Evolutionary conservation across 2,797 vertebrate genomes (phyloP).

Genomic region (Myripristis murdjan): DNA sequence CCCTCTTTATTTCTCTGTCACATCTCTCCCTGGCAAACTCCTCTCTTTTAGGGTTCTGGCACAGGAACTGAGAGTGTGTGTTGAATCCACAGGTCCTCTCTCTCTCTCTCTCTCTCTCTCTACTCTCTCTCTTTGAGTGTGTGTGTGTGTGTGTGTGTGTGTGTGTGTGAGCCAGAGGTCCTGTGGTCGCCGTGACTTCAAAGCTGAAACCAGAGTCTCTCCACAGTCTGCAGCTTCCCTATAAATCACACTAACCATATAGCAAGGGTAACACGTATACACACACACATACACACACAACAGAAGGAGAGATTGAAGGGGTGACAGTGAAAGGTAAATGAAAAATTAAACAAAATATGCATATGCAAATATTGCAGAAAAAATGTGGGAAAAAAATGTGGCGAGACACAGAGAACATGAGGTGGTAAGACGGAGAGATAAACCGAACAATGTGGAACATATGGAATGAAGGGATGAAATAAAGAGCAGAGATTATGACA

Average conservation of each 20-base stretch:
- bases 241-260: conserved; percentile 89
- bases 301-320: conserved; percentile 13
- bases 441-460: background rate
- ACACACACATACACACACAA: conserved; percentile 1
- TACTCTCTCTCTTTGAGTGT: too few relatives aligned
- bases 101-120: conserved; percentile 29
- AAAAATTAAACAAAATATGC: conserved; percentile 1
- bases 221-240: conserved; percentile 79
- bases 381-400: background rate
- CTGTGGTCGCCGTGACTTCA: conserved; percentile 86
- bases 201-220: conserved; percentile 88
- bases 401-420: background rate
- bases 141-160: conserved; percentile 42
- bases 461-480: conserved; percentile 13
- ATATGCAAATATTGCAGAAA: background rate
- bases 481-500: conserved; percentile 7
- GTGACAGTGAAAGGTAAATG: background rate
- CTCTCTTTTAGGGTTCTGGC: conserved; percentile 59
- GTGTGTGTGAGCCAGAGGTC: conserved; percentile 68
- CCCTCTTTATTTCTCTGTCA: conserved; percentile 24
- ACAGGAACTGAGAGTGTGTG: conserved; percentile 64
- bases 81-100: conserved; percentile 52
- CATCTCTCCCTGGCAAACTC: conserved; percentile 45
- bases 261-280: conserved; percentile 40
- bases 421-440: background rate